phyloP scores from a whole-genome alignment of 2,113 vertebrate genomes.

The Engystomops pustulosus region DNA sequence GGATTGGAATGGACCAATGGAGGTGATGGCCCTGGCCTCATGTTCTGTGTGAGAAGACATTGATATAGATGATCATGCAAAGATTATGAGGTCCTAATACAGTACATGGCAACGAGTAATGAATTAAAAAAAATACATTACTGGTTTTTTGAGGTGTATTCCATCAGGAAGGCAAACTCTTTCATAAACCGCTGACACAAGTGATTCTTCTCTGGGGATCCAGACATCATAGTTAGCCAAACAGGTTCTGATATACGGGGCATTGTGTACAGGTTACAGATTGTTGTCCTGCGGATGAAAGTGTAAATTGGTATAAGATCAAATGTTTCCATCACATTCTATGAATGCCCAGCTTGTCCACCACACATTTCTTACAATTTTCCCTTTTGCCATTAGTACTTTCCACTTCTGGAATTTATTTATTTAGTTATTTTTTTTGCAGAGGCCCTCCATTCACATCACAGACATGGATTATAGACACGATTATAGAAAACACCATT shows the following conservation, averaged over 20 bases:
- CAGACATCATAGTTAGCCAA: constrained; percentile 98
- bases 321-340: background rate
- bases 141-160: constrained; percentile 97
- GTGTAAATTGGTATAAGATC: background rate
- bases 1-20: too few species aligned
- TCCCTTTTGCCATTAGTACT: too few species aligned
- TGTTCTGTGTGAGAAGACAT: too few species aligned
- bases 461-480: too few species aligned
- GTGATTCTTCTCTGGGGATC: constrained; percentile 91
- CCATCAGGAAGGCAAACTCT: constrained; percentile 92
- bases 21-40: too few species aligned
- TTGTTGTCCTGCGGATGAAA: constrained; percentile 82
- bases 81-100: background rate
- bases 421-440: too few species aligned
- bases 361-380: too few species aligned
- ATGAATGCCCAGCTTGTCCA: too few species aligned
- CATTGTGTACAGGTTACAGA: constrained; percentile 98
- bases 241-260: constrained; percentile 94
- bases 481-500: too few species aligned
- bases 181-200: constrained; percentile 96
- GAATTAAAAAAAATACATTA: constrained; percentile 74
- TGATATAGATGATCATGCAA: too few species aligned
- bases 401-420: too few species aligned
- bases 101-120: background rate
- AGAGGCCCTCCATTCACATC: too few species aligned